phyloP scores from a whole-genome alignment of 2,113 vertebrate genomes.

The Ramphastos sulfuratus region DNA sequence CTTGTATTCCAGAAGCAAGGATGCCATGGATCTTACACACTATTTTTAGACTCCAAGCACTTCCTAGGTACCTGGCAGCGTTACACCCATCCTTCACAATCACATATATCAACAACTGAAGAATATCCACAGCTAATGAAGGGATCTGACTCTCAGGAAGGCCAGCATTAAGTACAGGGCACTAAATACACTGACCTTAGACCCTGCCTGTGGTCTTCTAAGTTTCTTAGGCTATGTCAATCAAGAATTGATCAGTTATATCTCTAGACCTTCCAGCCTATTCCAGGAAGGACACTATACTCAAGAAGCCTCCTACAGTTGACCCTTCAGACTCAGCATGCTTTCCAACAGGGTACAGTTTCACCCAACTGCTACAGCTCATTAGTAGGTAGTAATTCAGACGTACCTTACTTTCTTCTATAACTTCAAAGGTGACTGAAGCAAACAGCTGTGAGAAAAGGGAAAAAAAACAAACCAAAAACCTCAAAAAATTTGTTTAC shows the following conservation, averaged over 20 bases:
- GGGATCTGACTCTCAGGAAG: neutral
- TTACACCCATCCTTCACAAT: neutral
- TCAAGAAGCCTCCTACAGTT: neutral
- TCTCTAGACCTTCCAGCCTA: neutral
- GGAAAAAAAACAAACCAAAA: neutral
- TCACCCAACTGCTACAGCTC: neutral
- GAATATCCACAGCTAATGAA: neutral
- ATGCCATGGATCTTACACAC: neutral
- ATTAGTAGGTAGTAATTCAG: neutral
- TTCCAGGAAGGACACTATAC: neutral
- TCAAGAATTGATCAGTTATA: neutral
- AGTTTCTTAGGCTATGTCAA: neutral
- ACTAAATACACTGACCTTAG: neutral
- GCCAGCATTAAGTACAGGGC: neutral
- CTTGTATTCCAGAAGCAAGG: neutral
- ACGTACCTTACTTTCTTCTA: constrained; percentile 89
- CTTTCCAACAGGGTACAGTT: neutral
- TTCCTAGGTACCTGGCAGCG: neutral
- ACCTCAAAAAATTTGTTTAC: neutral
- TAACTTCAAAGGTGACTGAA: constrained; percentile 88
- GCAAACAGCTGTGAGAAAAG: constrained; percentile 84
- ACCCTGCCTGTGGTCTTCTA: neutral
- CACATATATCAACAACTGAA: neutral
- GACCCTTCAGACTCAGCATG: neutral
- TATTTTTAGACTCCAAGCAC: neutral